Conservation (phyloP, 2,113 vertebrate genomes). For the Carollia perspicillata region DNA sequence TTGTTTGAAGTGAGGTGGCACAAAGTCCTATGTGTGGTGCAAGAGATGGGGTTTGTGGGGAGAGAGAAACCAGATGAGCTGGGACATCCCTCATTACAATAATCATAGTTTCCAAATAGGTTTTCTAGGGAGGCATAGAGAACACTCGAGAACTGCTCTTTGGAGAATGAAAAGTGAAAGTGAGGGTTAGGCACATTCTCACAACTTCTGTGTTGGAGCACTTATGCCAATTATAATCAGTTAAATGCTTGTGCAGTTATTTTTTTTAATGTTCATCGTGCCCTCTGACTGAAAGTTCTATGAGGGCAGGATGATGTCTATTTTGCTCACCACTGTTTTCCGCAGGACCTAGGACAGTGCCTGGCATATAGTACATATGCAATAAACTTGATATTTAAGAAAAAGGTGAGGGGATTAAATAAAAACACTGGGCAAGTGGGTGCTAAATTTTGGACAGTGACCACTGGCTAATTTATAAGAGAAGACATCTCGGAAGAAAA, state of each 20-base stretch:
- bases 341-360: no score
- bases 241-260: not conserved
- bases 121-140: not conserved
- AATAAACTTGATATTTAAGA: not conserved
- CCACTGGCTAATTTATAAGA: not conserved
- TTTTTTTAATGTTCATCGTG: not conserved
- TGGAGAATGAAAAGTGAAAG: not conserved
- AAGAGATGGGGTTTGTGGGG: not conserved
- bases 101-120: not conserved
- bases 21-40: not conserved
- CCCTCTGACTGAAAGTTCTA: not conserved
- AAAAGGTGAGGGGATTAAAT: no score
- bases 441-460: not conserved
- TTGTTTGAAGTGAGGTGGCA: constrained; percentile 12
- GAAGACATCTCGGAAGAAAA: not conserved
- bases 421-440: not conserved
- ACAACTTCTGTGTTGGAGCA: not conserved
- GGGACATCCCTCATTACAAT: not conserved
- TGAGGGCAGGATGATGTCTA: not conserved
- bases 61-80: not conserved
- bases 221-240: not conserved
- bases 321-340: no score
- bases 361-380: not conserved
- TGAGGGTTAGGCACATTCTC: not conserved
- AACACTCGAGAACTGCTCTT: not conserved